Evolutionary conservation across 2,888 invertebrate genomes (phyloP), one percentile per base, ranked within the genome.

Genomic region (Amblyteles armatorius): DNA sequence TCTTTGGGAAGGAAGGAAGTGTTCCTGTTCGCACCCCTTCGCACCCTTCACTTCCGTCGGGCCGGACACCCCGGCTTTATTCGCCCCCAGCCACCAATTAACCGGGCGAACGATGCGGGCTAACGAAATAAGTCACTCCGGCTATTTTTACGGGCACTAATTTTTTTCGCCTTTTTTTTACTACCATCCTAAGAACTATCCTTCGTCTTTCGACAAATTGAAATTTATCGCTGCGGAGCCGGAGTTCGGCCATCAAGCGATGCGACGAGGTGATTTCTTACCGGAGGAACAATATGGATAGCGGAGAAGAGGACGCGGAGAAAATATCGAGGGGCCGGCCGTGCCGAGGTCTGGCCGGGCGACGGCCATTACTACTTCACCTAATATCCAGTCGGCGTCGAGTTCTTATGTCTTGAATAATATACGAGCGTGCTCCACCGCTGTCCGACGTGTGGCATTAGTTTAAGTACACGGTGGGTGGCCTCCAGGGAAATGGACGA

Each of bases 21-120:
- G 22, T 44, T 57, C 36, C 36, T 57, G 69, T 79, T 40, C 74
- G 36, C n/a, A 65, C 71, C 16, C 55, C 55, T 48, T 48, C 36
- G 44, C 33, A 48, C 63, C 16, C 74, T 3, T 48, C 26, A 63
- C 52, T 52, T 69, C 60, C 69, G 48, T 0, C 78, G 52, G 50
- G 60, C 48, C 73, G 68, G 82, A 84, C 68, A 80, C 83, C 78
- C 83, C 79, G 74, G 84, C 86, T 91, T 91, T 90, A 92, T 90
- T 87, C 88, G 91, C 85, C 87, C 83, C 88, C 79, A 86, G 86
- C 71, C 88, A 86, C 89, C 89, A 90, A 92, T 91, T 92, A 92
- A 89, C 87, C 84, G 65, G 29, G 16, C 55, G 33, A 77, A 68
- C 72, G 57, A 80, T 29, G 44, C 57, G 44, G 29, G 36, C 63